These are phyloP conservation scores for Cariama cristata DNA, from an alignment of 2,113 vertebrate genomes.

Conservation along the genomic window DNA sequence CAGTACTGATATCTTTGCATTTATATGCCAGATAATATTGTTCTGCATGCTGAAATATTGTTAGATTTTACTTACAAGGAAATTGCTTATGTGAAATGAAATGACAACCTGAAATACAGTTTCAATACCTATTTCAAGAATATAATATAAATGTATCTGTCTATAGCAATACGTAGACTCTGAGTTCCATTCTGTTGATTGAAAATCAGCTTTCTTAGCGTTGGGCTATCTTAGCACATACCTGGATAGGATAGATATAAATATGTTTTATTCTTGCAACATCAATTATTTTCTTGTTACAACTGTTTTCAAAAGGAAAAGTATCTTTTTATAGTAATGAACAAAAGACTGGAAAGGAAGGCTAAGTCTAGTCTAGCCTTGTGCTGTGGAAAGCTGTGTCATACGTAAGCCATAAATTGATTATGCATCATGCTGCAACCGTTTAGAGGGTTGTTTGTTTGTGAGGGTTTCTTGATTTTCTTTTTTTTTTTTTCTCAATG, in stretches of 20 bases:
- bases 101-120: not conserved
- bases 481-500: not conserved
- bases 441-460: not conserved
- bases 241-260: not conserved
- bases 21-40: not conserved
- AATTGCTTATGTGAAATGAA: not conserved
- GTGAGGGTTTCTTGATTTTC: not conserved
- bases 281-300: not conserved
- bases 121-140: not conserved
- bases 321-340: not conserved
- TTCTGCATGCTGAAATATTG: not conserved
- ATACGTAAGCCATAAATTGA: not conserved
- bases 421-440: not conserved
- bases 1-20: not conserved
- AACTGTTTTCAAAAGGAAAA: not conserved
- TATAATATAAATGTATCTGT: not conserved
- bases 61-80: not conserved
- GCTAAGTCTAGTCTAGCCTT: not conserved
- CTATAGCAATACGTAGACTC: not conserved
- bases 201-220: not conserved
- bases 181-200: not conserved
- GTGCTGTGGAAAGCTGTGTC: not conserved
- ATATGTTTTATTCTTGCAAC: not conserved
- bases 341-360: not conserved
- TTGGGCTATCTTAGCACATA: not conserved